A percentile compares a stretch with the other conserved stretches of the same genome.
Evolutionary conservation across 2,113 vertebrate genomes (phyloP).

Genomic region (Leuciscus idus): DNA sequence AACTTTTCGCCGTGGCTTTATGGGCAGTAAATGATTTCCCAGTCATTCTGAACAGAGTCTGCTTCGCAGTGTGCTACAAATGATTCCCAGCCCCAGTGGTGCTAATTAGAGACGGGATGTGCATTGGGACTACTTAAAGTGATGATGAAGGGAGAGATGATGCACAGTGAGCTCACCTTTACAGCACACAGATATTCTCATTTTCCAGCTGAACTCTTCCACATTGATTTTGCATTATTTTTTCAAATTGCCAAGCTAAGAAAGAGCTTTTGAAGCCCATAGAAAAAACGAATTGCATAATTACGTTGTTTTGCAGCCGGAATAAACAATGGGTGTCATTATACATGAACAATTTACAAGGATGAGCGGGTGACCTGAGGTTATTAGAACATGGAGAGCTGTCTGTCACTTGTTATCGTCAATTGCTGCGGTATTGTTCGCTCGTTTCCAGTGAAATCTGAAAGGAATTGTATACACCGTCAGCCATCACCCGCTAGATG

Average conservation of each 20-base stretch:
- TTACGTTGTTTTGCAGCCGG: not conserved
- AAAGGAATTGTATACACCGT: not conserved
- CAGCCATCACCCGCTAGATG: not conserved
- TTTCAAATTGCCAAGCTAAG: constrained; percentile 3
- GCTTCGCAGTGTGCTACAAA: not conserved
- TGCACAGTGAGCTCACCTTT: constrained; percentile 32
- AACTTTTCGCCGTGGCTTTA: constrained; percentile 4
- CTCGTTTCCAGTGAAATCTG: not conserved
- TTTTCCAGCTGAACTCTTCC: constrained; percentile 52
- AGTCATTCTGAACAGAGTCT: constrained; percentile 16
- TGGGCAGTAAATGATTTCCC: constrained; percentile 19
- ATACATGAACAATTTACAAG: constrained; percentile 7
- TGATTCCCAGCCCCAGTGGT: constrained; percentile 33
- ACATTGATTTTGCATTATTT: constrained; percentile 46
- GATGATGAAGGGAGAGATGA: constrained; percentile 41
- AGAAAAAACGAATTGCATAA: not conserved
- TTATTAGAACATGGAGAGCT: not conserved
- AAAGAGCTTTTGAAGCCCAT: not conserved
- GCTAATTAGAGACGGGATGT: constrained; percentile 32
- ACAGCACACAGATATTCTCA: constrained; percentile 30
- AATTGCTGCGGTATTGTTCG: not conserved
- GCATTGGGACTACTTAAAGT: constrained; percentile 30
- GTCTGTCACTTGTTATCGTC: not conserved
- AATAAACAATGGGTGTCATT: constrained; percentile 38
- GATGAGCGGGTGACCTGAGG: not conserved